These are phyloP conservation scores for Syndactyla subalaris DNA, from an alignment of 2,797 vertebrate species.

Conservation along the genomic window DNA sequence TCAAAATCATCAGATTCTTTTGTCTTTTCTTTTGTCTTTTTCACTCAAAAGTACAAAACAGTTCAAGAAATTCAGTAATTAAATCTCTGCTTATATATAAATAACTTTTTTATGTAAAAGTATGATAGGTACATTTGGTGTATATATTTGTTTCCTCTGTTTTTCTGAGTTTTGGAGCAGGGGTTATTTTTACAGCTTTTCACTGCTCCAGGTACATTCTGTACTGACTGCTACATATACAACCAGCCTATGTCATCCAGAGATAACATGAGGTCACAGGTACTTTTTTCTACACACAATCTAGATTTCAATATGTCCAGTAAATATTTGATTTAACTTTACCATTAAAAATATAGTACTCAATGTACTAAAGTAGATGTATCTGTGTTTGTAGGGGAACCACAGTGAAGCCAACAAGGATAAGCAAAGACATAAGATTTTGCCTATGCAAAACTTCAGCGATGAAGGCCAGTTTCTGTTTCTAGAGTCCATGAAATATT, in stretches of 20 bases:
- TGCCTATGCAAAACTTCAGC: not conserved
- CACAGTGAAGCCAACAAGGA: rapidly evolving
- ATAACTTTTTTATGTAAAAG: not conserved
- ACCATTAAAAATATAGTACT: not conserved
- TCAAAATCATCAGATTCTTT: not conserved
- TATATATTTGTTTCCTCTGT: not conserved
- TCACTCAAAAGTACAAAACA: not conserved
- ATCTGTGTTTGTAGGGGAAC: not conserved
- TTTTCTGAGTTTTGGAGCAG: not conserved
- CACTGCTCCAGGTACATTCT: not conserved
- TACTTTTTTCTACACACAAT: not conserved
- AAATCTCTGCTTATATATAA: not conserved
- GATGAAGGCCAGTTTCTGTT: not conserved
- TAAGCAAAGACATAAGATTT: not conserved
- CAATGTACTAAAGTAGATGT: rapidly evolving
- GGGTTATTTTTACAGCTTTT: not conserved
- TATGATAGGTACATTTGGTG: not conserved
- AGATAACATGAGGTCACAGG: rapidly evolving
- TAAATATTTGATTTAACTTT: not conserved
- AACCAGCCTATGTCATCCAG: not conserved
- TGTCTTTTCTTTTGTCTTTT: not conserved
- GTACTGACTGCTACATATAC: not conserved
- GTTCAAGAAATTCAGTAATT: not conserved
- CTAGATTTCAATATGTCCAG: not conserved
- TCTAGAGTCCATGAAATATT: not conserved